Percentiles rank a stretch among this genome's conserved stretches.
Conservation (phyloP, 2,797 vertebrate species). For the Argyrosomus regius region DNA sequence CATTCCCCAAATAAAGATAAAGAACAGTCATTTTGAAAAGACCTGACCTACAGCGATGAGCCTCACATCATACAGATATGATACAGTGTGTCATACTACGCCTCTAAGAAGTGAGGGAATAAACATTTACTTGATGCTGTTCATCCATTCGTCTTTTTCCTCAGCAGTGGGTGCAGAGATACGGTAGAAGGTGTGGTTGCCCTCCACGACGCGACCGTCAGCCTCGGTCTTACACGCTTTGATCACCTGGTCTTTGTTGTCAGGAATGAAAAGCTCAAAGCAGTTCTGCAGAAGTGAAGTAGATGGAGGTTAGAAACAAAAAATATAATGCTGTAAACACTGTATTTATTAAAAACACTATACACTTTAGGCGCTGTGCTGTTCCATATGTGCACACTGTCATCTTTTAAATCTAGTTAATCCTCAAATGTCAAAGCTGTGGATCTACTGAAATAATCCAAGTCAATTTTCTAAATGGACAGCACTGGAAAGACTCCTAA, state of each 20-base stretch:
- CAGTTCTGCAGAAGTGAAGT: conserved; percentile 87
- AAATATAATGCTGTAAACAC: neutral
- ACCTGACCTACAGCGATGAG: neutral
- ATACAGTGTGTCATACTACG: neutral
- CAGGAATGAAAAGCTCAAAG: conserved; percentile 97
- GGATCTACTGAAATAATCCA: neutral
- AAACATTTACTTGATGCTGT: conserved; percentile 92
- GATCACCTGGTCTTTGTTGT: conserved; percentile 98
- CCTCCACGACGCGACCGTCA: conserved; percentile 97
- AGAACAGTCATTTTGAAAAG: neutral
- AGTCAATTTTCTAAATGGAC: neutral
- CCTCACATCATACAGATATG: neutral
- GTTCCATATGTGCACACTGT: neutral
- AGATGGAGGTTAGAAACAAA: conserved; percentile 10
- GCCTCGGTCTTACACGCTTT: conserved; percentile 99
- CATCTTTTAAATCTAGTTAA: too few relatives aligned
- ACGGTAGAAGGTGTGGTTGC: conserved; percentile 97
- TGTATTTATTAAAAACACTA: neutral
- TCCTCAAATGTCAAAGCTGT: neutral
- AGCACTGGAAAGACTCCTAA: neutral
- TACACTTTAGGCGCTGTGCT: neutral
- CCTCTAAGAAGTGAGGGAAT: neutral
- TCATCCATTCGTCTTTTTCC: conserved; percentile 98
- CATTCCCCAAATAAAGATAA: neutral
- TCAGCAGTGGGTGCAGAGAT: conserved; percentile 94